phyloP scores from a whole-genome alignment of 92 coral and sea anemone genomes.

The Palythoa caribaeorum region DNA sequence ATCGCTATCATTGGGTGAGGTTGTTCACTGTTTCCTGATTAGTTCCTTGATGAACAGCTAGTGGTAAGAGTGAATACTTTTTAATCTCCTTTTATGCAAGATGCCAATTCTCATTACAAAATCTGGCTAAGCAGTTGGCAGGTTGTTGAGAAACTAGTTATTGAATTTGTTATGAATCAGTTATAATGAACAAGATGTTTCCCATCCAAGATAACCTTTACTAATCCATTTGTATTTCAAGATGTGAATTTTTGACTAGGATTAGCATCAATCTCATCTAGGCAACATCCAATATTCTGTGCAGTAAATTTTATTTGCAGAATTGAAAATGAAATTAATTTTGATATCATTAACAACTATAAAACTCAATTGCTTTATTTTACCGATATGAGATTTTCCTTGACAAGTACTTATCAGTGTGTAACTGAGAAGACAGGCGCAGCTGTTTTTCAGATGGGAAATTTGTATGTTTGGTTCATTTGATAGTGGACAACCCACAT shows the following conservation, averaged over 20 bases:
- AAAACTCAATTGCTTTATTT: not conserved
- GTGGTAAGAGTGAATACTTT: not conserved
- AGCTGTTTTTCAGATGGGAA: constrained; percentile 18
- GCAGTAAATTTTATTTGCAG: not conserved
- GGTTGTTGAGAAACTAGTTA: constrained; percentile 27
- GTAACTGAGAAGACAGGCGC: not conserved
- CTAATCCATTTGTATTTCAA: not conserved
- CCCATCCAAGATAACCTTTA: not conserved
- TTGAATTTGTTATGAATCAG: not conserved
- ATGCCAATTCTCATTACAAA: constrained; percentile 17
- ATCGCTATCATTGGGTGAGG: constrained; percentile 28
- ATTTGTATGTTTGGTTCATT: not conserved
- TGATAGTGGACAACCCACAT: not conserved
- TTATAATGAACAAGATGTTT: constrained; percentile 10
- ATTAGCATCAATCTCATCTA: not conserved
- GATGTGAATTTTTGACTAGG: not conserved
- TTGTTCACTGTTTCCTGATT: not conserved
- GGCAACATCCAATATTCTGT: not conserved
- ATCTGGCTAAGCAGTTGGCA: constrained; percentile 8
- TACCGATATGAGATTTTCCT: not conserved
- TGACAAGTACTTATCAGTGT: not conserved
- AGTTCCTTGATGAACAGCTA: not conserved
- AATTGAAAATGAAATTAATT: not conserved
- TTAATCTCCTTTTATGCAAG: constrained; percentile 23
- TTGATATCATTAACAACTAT: not conserved